Base-by-base conservation (phyloP, 2,888 invertebrate species). In the Drosophila incognita region DNA sequence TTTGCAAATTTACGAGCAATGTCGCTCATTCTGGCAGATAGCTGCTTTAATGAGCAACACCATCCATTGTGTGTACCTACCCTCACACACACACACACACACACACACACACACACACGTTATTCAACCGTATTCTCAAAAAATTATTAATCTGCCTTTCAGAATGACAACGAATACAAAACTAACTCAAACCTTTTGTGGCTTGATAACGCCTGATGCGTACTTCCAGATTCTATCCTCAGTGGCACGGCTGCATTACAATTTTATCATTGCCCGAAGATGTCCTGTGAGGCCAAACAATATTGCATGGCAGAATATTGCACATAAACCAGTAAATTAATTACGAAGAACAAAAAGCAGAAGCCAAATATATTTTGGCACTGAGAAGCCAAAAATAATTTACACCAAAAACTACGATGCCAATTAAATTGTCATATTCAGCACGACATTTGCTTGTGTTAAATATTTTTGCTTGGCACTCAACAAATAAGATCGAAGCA, bases 1-100 rank as follows among this genome's bases (percentile, higher is more conserved):
- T 81, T 83, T 83, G 66, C 53, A 51, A 70, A 80, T 74, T 82
- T 74, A 78, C 57, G 70, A 54, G 53, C 52, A 35, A 36, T 29
- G 53, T 46, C 62, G 35, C 46, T 31, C 61, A 49, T 57, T 40
- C 29, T 29, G n/a, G 24, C 67, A 62, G 46, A 61, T 52, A 65
- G 29, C 38, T 48, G 48, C 68, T 59, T 56, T 42, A 42, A 53
- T 48, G 33, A 57, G 40, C 35, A 42, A 42, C 24, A 46, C 4
- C 46, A 46, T 24, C 46, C 46, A 46, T 24, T 21, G 21, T 46
- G 15, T 4, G 21, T 24, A 46, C 8, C 46, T 42, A 35, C 35
- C 35, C 13, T 31, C 31, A 10, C 31, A 10, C 15, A 36, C 36
- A 7, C 6, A 15, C 52, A 24, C 36, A 42, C 31, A 52, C 8